A percentile compares a stretch with the other conserved stretches of the same genome.
These are phyloP conservation scores for Maccullochella peelii DNA, from an alignment of 2,113 vertebrate species.

Conservation along the genomic window DNA sequence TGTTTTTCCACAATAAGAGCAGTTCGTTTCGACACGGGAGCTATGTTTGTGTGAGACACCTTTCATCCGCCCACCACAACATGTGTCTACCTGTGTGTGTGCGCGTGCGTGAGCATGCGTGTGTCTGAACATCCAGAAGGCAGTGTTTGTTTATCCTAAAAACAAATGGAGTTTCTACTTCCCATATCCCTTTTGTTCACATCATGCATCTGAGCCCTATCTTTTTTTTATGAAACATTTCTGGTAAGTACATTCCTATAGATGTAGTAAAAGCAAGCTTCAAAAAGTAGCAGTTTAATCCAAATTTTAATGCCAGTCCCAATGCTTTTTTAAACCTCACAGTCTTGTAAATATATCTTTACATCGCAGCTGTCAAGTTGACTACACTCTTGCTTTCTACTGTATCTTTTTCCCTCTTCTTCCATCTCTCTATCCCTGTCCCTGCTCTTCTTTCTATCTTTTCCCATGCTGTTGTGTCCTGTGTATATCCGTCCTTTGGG, in stretches of 20 bases:
- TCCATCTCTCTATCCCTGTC: not conserved
- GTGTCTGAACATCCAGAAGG: conserved; percentile 51
- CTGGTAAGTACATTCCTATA: not conserved
- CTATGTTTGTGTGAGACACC: conserved; percentile 67
- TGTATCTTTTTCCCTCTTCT: not conserved
- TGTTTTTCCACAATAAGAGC: conserved; percentile 79
- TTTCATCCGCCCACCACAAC: conserved; percentile 76
- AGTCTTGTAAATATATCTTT: not conserved
- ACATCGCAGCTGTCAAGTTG: conserved; percentile 3
- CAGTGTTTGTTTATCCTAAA: conserved; percentile 65
- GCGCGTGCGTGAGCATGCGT: conserved; percentile 41
- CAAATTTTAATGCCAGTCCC: not conserved
- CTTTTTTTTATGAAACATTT: conserved; percentile 16
- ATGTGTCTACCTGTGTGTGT: conserved; percentile 49
- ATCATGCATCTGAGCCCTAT: not conserved
- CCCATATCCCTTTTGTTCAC: conserved; percentile 27
- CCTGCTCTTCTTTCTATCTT: conserved; percentile 13
- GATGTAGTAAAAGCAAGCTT: not conserved
- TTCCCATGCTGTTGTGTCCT: conserved; percentile 42
- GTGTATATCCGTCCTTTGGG: conserved; percentile 56
- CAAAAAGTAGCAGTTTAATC: not conserved
- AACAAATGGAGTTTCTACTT: conserved; percentile 48
- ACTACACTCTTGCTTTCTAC: not conserved
- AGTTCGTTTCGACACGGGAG: conserved; percentile 69
- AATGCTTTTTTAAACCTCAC: not conserved